A percentile compares a stretch with the other conserved stretches of the same genome.
phyloP scores from a whole-genome alignment of 1,140 invertebrate species.

The Bursaphelenchus mucronatus region DNA sequence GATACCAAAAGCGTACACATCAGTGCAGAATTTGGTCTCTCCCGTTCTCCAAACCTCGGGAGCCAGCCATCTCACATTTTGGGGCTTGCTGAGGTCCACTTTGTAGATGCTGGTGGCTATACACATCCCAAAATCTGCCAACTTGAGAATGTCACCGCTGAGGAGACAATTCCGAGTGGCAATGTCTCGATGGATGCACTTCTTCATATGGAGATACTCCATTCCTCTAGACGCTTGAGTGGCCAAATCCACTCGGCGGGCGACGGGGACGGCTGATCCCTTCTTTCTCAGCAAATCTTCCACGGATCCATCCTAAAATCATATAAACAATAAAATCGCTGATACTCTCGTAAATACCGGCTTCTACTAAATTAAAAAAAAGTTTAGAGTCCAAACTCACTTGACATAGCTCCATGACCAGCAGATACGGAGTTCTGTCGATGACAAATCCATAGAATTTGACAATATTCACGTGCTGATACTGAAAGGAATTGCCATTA shows the following conservation, averaged over 20 bases:
- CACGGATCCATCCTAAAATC: slow-evolving; percentile 41
- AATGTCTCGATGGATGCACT: slow-evolving; percentile 50
- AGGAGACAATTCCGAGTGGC: slow-evolving; percentile 51
- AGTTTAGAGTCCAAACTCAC: slow-evolving; percentile 12
- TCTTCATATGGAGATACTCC: slow-evolving; percentile 50
- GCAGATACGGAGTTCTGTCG: slow-evolving; percentile 43
- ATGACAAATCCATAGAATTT: slow-evolving; percentile 49
- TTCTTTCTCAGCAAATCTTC: slow-evolving; percentile 41
- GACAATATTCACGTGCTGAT: slow-evolving; percentile 51
- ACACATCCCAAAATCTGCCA: slow-evolving; percentile 55
- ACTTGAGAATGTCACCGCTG: slow-evolving; percentile 30
- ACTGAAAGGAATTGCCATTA: neutral
- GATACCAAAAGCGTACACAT: slow-evolving; percentile 37
- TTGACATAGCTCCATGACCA: slow-evolving; percentile 51
- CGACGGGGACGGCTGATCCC: slow-evolving; percentile 15
- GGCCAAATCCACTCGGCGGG: slow-evolving; percentile 26
- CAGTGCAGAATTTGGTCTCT: slow-evolving; percentile 34
- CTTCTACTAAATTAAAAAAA: neutral
- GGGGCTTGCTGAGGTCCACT: slow-evolving; percentile 48
- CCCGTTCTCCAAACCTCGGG: slow-evolving; percentile 39
- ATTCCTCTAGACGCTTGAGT: slow-evolving; percentile 44
- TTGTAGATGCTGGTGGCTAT: slow-evolving; percentile 49
- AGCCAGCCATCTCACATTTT: slow-evolving; percentile 47
- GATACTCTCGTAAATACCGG: neutral
- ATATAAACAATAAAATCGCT: neutral